Conservation (phyloP, 2,797 vertebrate genomes). For the Chlorospingus semifuscus region DNA sequence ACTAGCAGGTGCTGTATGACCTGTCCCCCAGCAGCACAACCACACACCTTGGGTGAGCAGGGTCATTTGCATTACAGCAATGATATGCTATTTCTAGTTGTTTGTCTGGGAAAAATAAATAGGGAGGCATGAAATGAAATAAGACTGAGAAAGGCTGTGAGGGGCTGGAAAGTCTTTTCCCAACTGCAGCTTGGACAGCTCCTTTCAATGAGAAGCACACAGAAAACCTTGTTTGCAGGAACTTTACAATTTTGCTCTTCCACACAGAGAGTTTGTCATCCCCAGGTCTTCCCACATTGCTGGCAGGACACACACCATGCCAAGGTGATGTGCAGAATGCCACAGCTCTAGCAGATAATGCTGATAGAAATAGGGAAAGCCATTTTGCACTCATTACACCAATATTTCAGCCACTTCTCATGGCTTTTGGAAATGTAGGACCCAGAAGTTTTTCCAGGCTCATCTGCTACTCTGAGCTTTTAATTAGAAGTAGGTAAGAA, state of each 20-base stretch:
- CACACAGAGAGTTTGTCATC: neutral
- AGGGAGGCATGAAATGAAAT: neutral
- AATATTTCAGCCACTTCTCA: neutral
- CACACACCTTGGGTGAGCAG: neutral
- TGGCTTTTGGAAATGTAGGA: neutral
- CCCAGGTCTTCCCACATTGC: too few species aligned
- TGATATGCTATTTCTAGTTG: neutral
- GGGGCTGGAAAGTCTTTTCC: neutral
- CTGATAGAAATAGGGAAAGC: neutral
- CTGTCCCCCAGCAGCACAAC: neutral
- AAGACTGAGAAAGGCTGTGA: neutral
- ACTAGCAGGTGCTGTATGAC: neutral
- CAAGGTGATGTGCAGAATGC: neutral
- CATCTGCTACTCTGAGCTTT: neutral
- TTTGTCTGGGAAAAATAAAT: neutral
- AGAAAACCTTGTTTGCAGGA: neutral
- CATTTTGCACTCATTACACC: fast-evolving
- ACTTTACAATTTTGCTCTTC: neutral
- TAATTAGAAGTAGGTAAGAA: neutral
- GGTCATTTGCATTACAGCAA: neutral
- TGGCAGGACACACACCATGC: neutral
- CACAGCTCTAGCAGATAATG: neutral
- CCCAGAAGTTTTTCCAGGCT: neutral
- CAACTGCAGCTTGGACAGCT: neutral
- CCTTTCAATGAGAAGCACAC: fast-evolving